Percentiles rank a stretch among this genome's conserved stretches.
These are phyloP conservation scores for Propithecus perrieri DNA, from an alignment of 2,797 vertebrate species.

Conservation along the genomic window DNA sequence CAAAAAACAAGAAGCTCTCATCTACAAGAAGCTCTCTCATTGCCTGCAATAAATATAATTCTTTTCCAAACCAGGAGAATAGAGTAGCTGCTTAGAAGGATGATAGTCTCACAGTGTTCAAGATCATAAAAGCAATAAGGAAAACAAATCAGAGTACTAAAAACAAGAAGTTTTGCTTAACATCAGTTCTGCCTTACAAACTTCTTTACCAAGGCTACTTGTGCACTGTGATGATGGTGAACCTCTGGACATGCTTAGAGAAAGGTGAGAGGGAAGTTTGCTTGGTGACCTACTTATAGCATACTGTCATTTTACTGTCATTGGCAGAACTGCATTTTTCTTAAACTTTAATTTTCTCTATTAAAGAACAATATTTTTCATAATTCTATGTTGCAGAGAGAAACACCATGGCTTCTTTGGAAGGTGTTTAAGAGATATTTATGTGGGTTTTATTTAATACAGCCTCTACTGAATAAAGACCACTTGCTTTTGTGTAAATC, in stretches of 20 bases:
- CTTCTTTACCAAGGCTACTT: background rate
- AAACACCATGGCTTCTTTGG: background rate
- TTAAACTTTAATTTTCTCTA: background rate
- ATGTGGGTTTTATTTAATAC: conserved; percentile 11
- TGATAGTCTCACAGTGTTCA: background rate
- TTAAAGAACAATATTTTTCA: conserved; percentile 11
- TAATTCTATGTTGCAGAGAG: background rate
- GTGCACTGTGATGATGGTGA: background rate
- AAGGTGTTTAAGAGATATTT: background rate
- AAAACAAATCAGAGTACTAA: background rate
- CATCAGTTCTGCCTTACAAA: background rate
- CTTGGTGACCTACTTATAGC: background rate
- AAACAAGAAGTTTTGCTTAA: background rate
- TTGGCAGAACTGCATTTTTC: background rate
- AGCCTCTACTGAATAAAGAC: background rate
- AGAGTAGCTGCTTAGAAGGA: background rate
- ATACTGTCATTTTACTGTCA: background rate
- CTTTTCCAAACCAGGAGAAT: background rate
- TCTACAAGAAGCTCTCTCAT: background rate
- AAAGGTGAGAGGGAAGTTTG: background rate
- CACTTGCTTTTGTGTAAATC: background rate
- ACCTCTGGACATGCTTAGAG: background rate
- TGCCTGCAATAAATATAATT: background rate
- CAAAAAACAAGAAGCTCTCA: too few species aligned
- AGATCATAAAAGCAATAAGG: background rate